Base-by-base conservation (phyloP, 2,113 vertebrate species). In the Bungarus multicinctus region DNA sequence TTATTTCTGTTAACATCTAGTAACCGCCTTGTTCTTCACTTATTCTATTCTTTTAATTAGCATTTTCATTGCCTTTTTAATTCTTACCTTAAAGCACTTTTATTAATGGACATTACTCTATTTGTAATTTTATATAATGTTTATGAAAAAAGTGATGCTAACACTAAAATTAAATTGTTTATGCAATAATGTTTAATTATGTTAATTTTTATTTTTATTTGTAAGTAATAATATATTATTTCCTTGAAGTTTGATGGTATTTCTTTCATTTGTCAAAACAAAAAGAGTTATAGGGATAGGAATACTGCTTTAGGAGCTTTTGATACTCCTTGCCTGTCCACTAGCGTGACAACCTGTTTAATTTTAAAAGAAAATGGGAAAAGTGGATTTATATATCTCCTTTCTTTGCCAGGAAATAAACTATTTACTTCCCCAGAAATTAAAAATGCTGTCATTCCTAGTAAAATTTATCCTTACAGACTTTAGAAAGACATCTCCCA, bases 361-460 rank as follows among this genome's bases (percentile, higher is more conserved):
- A 92, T 54, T 90, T 88, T 90, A 95, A 20, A 0, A 91, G n/a
- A 50, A 54, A 34, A 87, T 94, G 9, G 90, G 94, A 16, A 0
- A 39, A 87, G 93, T 5, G 69, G 39, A 1, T 57, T 92, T 92
- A 27, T 95, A 93, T 88, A 1, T n/a, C 47, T 90, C 12, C 4
- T 43, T 0, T 60, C 30, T 95, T 50, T 91, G 0, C 0, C 34
- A 93, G 22, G n/a, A 95, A 90, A 60, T 53, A 55, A 11, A 34
- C 18, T 91, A 91, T 27, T 20, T 87, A 10, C 88, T 89, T 95
- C 94, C 89, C 74, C 92, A 92, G 2, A 88, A 85, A 81, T 96
- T 96, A 74, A 95, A 94, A 89, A 92, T 94, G 60, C 52, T 90
- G 93, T 92, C 20, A 93, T 16, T 2, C 12, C 34, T 39, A 52